phyloP scores from a whole-genome alignment of 2,888 invertebrate genomes.

The Cordylochernes scorpioides region DNA sequence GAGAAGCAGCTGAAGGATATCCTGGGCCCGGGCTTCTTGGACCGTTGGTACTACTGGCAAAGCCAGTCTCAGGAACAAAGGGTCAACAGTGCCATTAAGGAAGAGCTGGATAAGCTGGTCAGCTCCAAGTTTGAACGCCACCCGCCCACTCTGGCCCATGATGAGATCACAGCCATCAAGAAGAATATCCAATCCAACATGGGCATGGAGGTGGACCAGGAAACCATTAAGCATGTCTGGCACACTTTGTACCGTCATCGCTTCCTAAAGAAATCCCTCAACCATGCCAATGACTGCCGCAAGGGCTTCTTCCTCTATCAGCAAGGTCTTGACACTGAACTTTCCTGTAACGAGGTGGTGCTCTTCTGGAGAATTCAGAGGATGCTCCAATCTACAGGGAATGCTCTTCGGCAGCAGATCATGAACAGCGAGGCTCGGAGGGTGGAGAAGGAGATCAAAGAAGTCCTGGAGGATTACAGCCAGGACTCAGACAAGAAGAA shows the following conservation, averaged over 20 bases:
- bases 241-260: conserved; percentile 59
- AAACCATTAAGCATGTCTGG: conserved; percentile 40
- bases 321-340: conserved; percentile 31
- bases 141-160: conserved; percentile 41
- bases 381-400: conserved; percentile 77
- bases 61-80: conserved; percentile 46
- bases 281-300: conserved; percentile 57
- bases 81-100: conserved; percentile 40
- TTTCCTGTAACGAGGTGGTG: conserved; percentile 65
- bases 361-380: conserved; percentile 91
- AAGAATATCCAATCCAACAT: conserved; percentile 60
- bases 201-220: conserved; percentile 54
- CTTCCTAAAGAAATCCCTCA: conserved; percentile 53
- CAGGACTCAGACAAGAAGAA: conserved; percentile 52
- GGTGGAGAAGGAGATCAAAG: conserved; percentile 81
- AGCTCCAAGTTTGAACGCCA: conserved; percentile 33
- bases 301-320: conserved; percentile 90
- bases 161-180: conserved; percentile 70
- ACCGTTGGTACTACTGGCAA: conserved; percentile 61
- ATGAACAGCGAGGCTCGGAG: conserved; percentile 76
- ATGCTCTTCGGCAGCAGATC: conserved; percentile 74
- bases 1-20: conserved; percentile 41
- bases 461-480: conserved; percentile 66
- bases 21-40: conserved; percentile 44
- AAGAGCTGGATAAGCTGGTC: conserved; percentile 56